Evolutionary conservation across 2,888 invertebrate genomes (phyloP), one percentile per base, ranked within the genome.

Genomic region (Catocala sponsa): DNA sequence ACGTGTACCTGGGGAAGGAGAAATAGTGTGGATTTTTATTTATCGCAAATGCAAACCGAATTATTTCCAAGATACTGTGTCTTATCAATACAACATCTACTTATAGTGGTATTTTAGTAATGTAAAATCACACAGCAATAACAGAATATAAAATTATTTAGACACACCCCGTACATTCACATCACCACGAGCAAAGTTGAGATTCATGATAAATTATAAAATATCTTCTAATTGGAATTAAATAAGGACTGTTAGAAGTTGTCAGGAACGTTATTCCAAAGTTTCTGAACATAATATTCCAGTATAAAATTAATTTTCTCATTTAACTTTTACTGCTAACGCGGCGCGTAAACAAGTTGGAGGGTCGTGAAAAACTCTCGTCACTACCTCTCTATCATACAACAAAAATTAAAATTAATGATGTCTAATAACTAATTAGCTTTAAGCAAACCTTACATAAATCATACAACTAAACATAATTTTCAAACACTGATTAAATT

Each of bases 1-100:
- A 44, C 88, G 81, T 0, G 77, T 81, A 43, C 83, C 92, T 91
- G 63, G 0, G 46, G 4, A 33, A 6, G 55, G 25, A 50, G 43
- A 47, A 50, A 4, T 25, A 25, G 25, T 25, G 25, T 25, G 0
- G 25, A 25, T 25, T 25, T 25, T 25, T 25, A 25, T 25, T 25
- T 4, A 2, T 25, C 25, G 25, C 25, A 25, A 25, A 25, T 25
- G 25, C 25, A 25, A 25, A 25, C 25, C 25, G 25, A 25, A 2
- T 25, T 25, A 25, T 25, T 25, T 1, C 25, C 25, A 25, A 25
- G 25, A 25, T 25, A 25, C 25, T 25, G 4, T 25, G 25, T 25
- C 25, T 25, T 25, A 4, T 25, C 25, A 25, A 25, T 25, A 25
- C 25, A 2, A 25, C 2, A 25, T 25, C 25, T 25, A 25, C 4